These are phyloP conservation scores for Ascidia mentula DNA, from an alignment of 23 tunicate species.

Conservation along the genomic window DNA sequence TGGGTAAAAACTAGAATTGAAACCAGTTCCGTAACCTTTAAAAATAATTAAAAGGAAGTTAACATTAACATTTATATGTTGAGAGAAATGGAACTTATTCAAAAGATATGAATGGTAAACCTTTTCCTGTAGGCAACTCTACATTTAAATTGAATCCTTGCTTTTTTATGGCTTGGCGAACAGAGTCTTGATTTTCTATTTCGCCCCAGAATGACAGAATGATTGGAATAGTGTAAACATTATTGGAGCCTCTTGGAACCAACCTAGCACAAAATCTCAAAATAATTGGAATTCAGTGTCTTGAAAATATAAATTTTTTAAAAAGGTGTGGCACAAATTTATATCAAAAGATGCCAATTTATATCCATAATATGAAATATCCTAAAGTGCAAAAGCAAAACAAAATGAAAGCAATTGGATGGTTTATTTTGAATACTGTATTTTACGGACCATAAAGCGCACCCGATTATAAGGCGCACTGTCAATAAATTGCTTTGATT, in stretches of 20 bases:
- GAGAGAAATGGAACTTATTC: not conserved
- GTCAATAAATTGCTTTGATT: too few relatives aligned
- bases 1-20: not conserved
- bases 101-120: not conserved
- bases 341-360: not conserved
- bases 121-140: conserved; percentile 1
- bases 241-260: conserved; percentile 23
- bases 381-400: too few relatives aligned
- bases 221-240: conserved; percentile 23
- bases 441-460: too few relatives aligned
- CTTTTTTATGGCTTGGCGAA: not conserved
- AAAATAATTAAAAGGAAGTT: too few relatives aligned
- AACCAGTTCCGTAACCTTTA: not conserved
- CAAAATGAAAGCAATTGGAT: too few relatives aligned
- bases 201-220: conserved; percentile 33
- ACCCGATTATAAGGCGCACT: too few relatives aligned
- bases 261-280: not conserved
- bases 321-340: too few relatives aligned
- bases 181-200: not conserved
- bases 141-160: conserved; percentile 10
- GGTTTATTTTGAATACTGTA: too few relatives aligned
- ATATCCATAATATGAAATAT: not conserved
- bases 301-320: not conserved
- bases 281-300: too few relatives aligned
- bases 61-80: not conserved